Base-by-base conservation (phyloP, 2,113 vertebrate genomes). In the Cottus gobio region DNA sequence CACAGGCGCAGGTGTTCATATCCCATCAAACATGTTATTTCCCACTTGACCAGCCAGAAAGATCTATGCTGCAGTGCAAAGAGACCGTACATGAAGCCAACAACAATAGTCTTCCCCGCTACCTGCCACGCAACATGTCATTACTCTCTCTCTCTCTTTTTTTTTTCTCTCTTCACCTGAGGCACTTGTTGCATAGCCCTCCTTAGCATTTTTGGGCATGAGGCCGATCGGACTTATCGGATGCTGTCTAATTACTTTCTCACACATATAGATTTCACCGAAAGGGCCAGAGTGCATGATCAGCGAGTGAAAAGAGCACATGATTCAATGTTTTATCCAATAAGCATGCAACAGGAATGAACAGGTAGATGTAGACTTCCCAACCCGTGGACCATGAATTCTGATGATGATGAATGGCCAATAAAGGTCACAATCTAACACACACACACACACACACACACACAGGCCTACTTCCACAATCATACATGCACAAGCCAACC, bases 11-110 rank as follows among this genome's bases (percentile, higher is more conserved):
- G 85, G 88, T 89, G 84, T 83, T 91, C 69, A 73, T 77, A 83
- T 82, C 75, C 64, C 50, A 81, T 80, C 77, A 77, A 92, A 89
- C 88, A 82, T 22, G 39, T 83, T 79, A 89, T 92, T 91, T 91
- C 80, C 89, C 86, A 90, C 88, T 92, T 91, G 89, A 91, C 83
- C 89, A 79, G 86, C 11, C 77, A 80, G 62, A 82, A 36, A 83
- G 82, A 90, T 91, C 78, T 67, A 87, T 73, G 80, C 85, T 89
- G 36, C 65, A 48, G 75, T 75, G 48, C 81, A 83, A 50, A 77
- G 52, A 85, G 79, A 81, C 34, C 39, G 77, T 48, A 77, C 72
- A 82, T 70, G 80, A 81, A 54, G 65, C 48, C 66, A 56, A 69
- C 75, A 80, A 76, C 61, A 82, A 71, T 65, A 83, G 22, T 75